A percentile compares a stretch with the other conserved stretches of the same genome.
Conservation (phyloP, 2,888 invertebrate genomes). For the Deilephila porcellus region DNA sequence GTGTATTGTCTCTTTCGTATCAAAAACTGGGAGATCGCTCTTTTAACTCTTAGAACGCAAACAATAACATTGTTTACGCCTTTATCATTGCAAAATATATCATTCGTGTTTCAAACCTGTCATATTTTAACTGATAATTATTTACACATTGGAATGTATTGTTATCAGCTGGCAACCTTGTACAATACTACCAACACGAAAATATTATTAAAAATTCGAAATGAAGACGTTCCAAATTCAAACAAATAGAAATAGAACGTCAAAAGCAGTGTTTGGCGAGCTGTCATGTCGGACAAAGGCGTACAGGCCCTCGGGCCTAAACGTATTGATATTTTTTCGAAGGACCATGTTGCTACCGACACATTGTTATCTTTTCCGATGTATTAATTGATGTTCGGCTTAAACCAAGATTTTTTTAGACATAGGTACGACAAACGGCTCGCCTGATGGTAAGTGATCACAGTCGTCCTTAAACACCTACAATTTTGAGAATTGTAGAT, state of each 20-base stretch:
- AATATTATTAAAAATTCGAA: constrained; percentile 46
- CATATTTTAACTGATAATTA: background rate
- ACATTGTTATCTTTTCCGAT: constrained; percentile 17
- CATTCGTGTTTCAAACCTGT: no score
- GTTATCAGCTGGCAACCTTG: background rate
- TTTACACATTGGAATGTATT: background rate
- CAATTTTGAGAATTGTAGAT: no score
- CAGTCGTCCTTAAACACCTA: no score
- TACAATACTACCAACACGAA: background rate
- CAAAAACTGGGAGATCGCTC: no score
- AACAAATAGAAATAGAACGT: constrained; percentile 53
- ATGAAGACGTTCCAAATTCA: constrained; percentile 69
- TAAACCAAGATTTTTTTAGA: background rate
- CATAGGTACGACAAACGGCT: no score
- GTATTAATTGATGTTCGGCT: constrained; percentile 23
- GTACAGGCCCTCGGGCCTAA: constrained; percentile 54
- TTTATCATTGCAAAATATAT: no score
- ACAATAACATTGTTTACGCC: no score
- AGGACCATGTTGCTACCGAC: constrained; percentile 3
- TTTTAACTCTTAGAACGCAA: no score
- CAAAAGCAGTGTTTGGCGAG: constrained; percentile 63
- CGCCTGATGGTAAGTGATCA: no score
- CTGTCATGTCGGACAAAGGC: constrained; percentile 69
- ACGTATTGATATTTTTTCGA: constrained; percentile 43
- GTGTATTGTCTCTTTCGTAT: no score